Conservation (phyloP, 2,888 invertebrate species). For the Metacarcinus magister region DNA sequence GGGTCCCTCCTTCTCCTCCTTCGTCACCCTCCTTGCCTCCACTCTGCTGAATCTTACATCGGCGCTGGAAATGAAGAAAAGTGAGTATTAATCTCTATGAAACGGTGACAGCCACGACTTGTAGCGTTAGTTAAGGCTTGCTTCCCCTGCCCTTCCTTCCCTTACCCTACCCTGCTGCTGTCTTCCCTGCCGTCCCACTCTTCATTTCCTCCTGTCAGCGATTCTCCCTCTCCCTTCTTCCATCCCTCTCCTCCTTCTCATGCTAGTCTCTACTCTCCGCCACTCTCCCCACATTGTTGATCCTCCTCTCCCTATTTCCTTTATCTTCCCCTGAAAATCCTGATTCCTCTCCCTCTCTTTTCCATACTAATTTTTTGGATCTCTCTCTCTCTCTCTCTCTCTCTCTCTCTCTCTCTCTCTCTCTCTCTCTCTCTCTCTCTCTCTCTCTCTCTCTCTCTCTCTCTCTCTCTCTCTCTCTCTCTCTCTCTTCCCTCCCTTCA, state of each 20-base stretch:
- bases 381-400: neutral
- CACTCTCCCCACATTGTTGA: neutral
- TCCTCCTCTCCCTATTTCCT: neutral
- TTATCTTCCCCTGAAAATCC: too few species aligned
- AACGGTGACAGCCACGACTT: neutral
- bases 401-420: neutral
- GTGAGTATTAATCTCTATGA: neutral
- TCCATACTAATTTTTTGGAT: neutral
- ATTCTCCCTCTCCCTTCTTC: neutral
- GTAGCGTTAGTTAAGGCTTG: neutral
- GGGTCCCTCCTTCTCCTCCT: neutral
- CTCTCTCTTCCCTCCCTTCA: neutral
- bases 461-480: conserved; percentile 26
- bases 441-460: neutral
- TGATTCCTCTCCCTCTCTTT: neutral
- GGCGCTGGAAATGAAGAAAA: conserved; percentile 30
- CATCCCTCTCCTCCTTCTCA: too few species aligned
- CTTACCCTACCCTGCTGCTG: neutral
- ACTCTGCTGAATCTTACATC: neutral
- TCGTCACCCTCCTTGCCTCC: conserved; percentile 37
- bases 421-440: neutral
- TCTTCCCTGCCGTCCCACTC: neutral
- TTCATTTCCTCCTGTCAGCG: neutral
- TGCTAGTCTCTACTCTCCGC: neutral
- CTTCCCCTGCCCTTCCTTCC: neutral